Evolutionary conservation across 2,797 vertebrate species (phyloP), one percentile per base, ranked within the genome.

Genomic region (Dromococcyx pavoninus): DNA sequence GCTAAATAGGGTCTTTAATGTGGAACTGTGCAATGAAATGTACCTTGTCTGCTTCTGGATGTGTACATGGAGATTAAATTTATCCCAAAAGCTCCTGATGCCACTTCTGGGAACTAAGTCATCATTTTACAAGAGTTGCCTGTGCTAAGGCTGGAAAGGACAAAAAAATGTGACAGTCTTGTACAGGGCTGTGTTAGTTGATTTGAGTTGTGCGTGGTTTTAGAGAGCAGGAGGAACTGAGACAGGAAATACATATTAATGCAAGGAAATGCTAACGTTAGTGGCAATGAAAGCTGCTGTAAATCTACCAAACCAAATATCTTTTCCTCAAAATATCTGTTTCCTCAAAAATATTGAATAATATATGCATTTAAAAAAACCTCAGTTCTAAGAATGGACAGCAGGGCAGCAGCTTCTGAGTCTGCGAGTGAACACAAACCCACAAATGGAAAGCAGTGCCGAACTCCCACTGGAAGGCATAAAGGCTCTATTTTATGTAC

Each of bases 1-100:
- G 64, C 70, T 77, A 77, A 96, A 61, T 13, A 16, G 58, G 86
- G 46, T 75, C 77, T 92, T 89, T 66, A 86, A 95, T 69, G 77
- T 5, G 7, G 39, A 90, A 37, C 73, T 88, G 75, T 21, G 77
- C 46, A 84, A 39, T 64, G 39, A 91, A 75, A 79, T 4, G 1
- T 72, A 61, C 9, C 37, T 41, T 76, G 67, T 64, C 74, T 53
- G 71, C 69, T 93, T 92, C 93, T 90, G 70, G 51, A 72, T 35
- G 35, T 41, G 58, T 88, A 61, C n/a, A 24, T 15, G 46, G 39
- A 96, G 77, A 88, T 64, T 58, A 54, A 48, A 22, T 73, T 92
- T 80, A 81, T 81, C 60, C 78, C 78, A 22, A 48, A 85, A 67
- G 25, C 13, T 93, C 39, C 30, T 39, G 57, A 27, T 82, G 74